phyloP scores from a whole-genome alignment of 2,797 vertebrate species.

The Pipistrellus nathusii region DNA sequence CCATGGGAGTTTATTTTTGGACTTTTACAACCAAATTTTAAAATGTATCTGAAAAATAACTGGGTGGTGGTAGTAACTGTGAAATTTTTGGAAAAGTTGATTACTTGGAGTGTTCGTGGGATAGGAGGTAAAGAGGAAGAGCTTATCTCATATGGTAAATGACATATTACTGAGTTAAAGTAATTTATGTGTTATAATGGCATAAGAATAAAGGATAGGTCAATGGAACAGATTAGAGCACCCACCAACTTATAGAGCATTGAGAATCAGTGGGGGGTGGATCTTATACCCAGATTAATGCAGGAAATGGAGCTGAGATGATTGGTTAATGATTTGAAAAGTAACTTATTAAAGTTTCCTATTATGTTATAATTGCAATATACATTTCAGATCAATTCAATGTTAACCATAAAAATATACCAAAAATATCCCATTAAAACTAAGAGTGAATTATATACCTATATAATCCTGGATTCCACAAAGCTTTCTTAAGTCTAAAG shows the following conservation, averaged over 20 bases:
- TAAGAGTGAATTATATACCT: background rate
- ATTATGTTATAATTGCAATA: background rate
- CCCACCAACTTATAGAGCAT: background rate
- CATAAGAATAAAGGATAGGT: background rate
- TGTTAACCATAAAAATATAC: background rate
- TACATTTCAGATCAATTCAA: background rate
- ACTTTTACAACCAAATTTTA: background rate
- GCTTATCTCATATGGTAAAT: background rate
- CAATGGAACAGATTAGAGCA: background rate
- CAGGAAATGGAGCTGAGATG: background rate
- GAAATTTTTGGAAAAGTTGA: background rate
- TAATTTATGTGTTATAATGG: background rate
- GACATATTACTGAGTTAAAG: background rate
- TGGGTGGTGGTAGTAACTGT: background rate
- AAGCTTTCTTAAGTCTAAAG: background rate
- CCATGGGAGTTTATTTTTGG: background rate
- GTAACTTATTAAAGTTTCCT: background rate
- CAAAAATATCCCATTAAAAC: background rate
- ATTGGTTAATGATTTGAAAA: slow-evolving; percentile 9
- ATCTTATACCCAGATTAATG: background rate
- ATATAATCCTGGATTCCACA: background rate
- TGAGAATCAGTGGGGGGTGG: background rate
- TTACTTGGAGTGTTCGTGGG: background rate
- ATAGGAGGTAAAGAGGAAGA: background rate
- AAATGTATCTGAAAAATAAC: background rate